These are phyloP conservation scores for Drosophila asahinai DNA, from an alignment of 1,140 invertebrate genomes.

Conservation along the genomic window DNA sequence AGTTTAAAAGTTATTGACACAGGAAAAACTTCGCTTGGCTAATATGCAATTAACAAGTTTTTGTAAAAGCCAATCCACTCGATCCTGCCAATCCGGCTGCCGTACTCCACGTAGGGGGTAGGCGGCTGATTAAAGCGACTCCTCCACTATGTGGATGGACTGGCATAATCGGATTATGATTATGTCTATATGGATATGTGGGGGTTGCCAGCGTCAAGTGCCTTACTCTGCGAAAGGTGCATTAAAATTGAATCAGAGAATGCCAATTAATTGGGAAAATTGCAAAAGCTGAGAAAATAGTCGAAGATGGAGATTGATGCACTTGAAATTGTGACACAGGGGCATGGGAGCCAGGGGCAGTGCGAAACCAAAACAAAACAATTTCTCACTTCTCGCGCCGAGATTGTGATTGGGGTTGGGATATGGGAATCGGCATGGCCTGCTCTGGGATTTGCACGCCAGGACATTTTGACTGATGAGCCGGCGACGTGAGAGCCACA, in stretches of 20 bases:
- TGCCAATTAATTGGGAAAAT: conserved; percentile 69
- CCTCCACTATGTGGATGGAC: conserved; percentile 15
- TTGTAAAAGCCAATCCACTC: conserved; percentile 2
- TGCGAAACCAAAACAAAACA: conserved; percentile 56
- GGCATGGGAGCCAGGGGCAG: not conserved
- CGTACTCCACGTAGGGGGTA: not conserved
- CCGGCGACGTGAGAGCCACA: conserved; percentile 74
- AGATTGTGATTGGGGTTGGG: conserved; percentile 32
- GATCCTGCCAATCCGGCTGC: not conserved
- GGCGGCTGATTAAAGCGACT: not conserved
- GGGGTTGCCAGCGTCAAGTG: conserved; percentile 41
- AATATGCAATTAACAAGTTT: conserved; percentile 67
- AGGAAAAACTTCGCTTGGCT: conserved; percentile 40
- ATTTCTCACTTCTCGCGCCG: conserved; percentile 56
- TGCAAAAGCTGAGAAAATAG: conserved; percentile 15
- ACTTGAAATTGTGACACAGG: conserved; percentile 26
- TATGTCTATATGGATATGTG: conserved; percentile 48
- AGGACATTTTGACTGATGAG: conserved; percentile 78
- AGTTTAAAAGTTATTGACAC: not conserved
- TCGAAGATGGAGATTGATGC: conserved; percentile 62
- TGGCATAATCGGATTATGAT: conserved; percentile 75
- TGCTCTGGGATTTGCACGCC: conserved; percentile 70
- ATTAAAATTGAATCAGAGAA: conserved; percentile 49
- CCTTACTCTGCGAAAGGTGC: conserved; percentile 35
- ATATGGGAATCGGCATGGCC: conserved; percentile 30